Evolutionary conservation across 2,888 invertebrate species (phyloP), one percentile per base, ranked within the genome.

Genomic region (Oscheius sp.): DNA sequence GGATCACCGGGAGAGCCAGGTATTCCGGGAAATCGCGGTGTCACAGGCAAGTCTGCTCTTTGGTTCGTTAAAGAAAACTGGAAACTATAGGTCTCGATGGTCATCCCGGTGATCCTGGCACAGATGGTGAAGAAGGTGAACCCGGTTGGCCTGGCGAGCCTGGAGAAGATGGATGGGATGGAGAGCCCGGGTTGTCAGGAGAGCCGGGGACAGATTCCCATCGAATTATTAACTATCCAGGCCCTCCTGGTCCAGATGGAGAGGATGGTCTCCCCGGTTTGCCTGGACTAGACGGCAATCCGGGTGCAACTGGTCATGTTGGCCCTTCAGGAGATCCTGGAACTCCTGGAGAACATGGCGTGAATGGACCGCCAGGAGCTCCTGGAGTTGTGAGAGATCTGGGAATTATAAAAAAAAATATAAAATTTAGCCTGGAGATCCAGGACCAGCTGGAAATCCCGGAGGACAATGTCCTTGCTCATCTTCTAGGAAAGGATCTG

Each of bases 191-290:
- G 10, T 17, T 37, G 8, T 33, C 33, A 20, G 55, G 55, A 20
- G 34, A 12, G 15, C 34, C 55, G 17, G 55, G 55, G 3, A 20
- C 15, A 17, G 37, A 33, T 10, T 55, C 8, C 34, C 37, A 31
- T n/a, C 10, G 29, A 20, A 15, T 33, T 6, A 31, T 55, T 10
- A 55, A 55, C 37, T 17, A 20, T 6, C 55, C 55, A 20, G 55
- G 55, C 33, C 55, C 37, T 3, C 55, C 55, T 20, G 79, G 79
- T 65, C 81, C 79, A 39, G 73, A 76, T 20, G 82, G 84, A 69
- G 81, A 82, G 23, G 79, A 75, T 39, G 83, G 83, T 67, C 75
- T 80, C 50, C 71, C 76, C 15, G 82, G 82, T 50, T 72, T 78
- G 10, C 76, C 79, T 52, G 82, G 82, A 4, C 5, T 20, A 25